Percentiles rank a stretch among this genome's conserved stretches.
Conservation (phyloP, 2,113 vertebrate species). For the Alligator mississippiensis region DNA sequence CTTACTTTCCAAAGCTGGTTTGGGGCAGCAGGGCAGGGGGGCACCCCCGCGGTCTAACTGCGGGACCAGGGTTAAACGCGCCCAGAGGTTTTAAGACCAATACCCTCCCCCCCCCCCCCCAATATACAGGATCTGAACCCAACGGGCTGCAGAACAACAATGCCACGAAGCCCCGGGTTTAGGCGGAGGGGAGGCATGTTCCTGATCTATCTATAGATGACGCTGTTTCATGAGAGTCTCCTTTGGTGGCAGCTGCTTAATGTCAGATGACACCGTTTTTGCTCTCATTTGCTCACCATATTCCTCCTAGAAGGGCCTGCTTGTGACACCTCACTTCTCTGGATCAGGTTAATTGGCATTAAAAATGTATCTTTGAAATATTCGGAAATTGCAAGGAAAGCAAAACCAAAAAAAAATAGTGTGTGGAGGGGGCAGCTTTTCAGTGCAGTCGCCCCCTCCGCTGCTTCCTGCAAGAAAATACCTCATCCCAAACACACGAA, state of each 20-base stretch:
- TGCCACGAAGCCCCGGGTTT: background rate
- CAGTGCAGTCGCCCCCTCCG: background rate
- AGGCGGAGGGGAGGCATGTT: background rate
- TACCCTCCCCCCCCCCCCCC: too few species aligned
- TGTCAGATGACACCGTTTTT: background rate
- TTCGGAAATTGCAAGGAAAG: conserved; percentile 4
- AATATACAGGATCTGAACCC: background rate
- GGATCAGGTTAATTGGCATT: background rate
- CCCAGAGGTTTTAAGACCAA: too few species aligned
- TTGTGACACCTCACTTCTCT: background rate
- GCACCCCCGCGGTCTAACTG: background rate
- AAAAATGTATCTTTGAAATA: conserved; percentile 7
- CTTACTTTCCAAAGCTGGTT: background rate
- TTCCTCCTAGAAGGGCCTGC: conserved; percentile 5
- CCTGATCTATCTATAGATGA: conserved; percentile 73
- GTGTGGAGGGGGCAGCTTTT: too few species aligned
- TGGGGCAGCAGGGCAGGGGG: too few species aligned
- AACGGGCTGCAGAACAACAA: background rate
- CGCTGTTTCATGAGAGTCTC: conserved; percentile 69
- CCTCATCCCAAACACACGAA: background rate
- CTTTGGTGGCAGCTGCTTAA: background rate
- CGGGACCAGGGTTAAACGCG: too few species aligned
- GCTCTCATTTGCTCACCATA: conserved; percentile 2
- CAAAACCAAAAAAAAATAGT: too few species aligned
- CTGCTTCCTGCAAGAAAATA: background rate